Evolutionary conservation across 2,888 invertebrate species (phyloP).

Genomic region (Phalera bucephala): DNA sequence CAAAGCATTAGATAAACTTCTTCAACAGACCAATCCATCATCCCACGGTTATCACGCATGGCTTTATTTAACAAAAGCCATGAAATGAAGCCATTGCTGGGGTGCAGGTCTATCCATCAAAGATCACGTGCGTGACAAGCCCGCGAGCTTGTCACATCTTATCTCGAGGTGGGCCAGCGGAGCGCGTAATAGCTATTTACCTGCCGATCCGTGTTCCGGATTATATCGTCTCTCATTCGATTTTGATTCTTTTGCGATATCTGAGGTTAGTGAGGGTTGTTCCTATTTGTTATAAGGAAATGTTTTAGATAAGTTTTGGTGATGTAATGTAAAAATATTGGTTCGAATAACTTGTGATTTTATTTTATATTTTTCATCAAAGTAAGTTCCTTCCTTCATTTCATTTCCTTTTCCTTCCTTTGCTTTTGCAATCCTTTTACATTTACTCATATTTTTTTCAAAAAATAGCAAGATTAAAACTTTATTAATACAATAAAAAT

Average conservation of each 20-base stretch:
- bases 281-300: constrained; percentile 42
- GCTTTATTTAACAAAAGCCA: constrained; percentile 60
- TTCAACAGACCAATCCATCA: constrained; percentile 15
- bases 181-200: constrained; percentile 81
- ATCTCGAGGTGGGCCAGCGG: constrained; percentile 63
- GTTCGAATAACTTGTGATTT: no score
- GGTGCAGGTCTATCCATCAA: constrained; percentile 69
- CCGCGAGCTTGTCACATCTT: constrained; percentile 55
- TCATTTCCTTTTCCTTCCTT: no score
- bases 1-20: background rate
- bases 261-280: constrained; percentile 55
- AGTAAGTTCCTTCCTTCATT: no score
- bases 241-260: constrained; percentile 65
- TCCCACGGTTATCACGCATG: constrained; percentile 44
- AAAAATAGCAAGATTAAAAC: no score
- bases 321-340: no score
- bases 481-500: no score
- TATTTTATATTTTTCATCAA: no score
- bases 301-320: no score
- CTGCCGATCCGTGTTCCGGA: constrained; percentile 62
- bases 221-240: constrained; percentile 61
- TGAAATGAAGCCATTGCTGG: constrained; percentile 70
- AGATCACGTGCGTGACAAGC: constrained; percentile 35
- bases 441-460: no score
- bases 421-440: no score